Conservation (phyloP, 2,113 vertebrate species). For the Zosterops pallidus region DNA sequence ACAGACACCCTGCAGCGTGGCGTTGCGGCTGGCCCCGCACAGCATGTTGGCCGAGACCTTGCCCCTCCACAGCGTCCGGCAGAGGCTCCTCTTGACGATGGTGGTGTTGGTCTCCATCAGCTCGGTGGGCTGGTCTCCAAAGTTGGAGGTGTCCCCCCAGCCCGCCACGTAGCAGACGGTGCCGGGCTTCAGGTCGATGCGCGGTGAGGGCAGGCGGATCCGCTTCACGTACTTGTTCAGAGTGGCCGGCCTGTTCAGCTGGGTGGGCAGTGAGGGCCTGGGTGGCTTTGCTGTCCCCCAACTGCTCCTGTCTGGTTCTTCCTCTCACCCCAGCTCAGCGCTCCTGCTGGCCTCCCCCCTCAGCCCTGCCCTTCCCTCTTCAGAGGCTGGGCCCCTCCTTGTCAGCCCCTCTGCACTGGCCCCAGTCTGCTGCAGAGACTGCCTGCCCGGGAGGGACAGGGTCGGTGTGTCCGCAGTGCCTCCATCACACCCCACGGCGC, state of each 20-base stretch:
- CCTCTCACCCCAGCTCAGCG: rapidly evolving
- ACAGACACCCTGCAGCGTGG: slow-evolving; percentile 64
- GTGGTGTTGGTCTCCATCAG: slow-evolving; percentile 70
- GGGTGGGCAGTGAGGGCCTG: rapidly evolving
- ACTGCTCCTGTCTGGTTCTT: neutral
- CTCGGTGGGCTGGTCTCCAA: neutral
- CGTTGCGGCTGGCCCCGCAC: slow-evolving; percentile 30
- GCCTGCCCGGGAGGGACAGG: neutral
- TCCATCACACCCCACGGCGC: neutral
- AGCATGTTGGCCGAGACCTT: slow-evolving; percentile 47
- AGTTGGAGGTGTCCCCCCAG: slow-evolving; percentile 69
- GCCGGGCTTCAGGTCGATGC: neutral
- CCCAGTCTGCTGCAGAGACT: neutral
- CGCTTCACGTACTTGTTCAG: slow-evolving; percentile 42
- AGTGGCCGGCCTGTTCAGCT: slow-evolving; percentile 61
- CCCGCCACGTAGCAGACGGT: slow-evolving; percentile 46
- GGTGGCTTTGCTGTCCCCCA: neutral
- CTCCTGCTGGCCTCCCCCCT: rapidly evolving
- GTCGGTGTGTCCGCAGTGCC: neutral
- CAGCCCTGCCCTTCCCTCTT: neutral
- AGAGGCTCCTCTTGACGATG: slow-evolving; percentile 33
- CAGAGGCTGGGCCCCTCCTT: neutral
- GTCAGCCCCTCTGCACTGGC: neutral
- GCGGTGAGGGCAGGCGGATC: neutral
- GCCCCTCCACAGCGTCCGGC: slow-evolving; percentile 65